Percentiles rank a stretch among this genome's conserved stretches.
Conservation (phyloP, 2,113 vertebrate species). For the Pogona vitticeps region DNA sequence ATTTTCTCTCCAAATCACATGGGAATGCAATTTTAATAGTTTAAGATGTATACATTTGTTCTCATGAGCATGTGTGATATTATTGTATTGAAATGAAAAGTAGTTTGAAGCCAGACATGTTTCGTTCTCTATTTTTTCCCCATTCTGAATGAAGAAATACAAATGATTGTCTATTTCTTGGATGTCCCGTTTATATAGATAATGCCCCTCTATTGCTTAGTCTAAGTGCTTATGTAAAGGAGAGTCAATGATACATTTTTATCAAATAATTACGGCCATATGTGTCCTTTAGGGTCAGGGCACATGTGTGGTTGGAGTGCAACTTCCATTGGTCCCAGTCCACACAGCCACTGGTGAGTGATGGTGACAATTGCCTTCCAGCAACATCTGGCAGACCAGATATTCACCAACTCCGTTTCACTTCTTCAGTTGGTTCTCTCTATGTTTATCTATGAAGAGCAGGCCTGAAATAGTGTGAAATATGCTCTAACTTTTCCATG, state of each 20-base stretch:
- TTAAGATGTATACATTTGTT: conserved; percentile 23
- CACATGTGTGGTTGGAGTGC: background rate
- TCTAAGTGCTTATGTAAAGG: background rate
- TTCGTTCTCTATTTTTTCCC: background rate
- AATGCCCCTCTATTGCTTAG: background rate
- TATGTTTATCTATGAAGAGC: background rate
- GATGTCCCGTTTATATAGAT: background rate
- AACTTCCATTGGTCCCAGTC: background rate
- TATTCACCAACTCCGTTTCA: too few relatives aligned
- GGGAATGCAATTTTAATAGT: conserved; percentile 52
- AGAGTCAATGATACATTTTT: background rate
- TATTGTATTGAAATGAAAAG: conserved; percentile 33
- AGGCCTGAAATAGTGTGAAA: background rate
- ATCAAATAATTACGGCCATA: background rate
- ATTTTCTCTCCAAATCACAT: conserved; percentile 32
- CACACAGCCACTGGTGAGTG: too few relatives aligned
- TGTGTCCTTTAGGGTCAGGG: background rate
- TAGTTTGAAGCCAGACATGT: conserved; percentile 16
- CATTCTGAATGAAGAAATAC: conserved; percentile 28
- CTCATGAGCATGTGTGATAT: background rate
- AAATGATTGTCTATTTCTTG: background rate
- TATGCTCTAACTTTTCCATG: background rate
- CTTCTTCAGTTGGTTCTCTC: background rate
- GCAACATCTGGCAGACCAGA: background rate
- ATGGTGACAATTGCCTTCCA: background rate